Base-by-base conservation (phyloP, 2,113 vertebrate species). In the Notiomystis cincta region DNA sequence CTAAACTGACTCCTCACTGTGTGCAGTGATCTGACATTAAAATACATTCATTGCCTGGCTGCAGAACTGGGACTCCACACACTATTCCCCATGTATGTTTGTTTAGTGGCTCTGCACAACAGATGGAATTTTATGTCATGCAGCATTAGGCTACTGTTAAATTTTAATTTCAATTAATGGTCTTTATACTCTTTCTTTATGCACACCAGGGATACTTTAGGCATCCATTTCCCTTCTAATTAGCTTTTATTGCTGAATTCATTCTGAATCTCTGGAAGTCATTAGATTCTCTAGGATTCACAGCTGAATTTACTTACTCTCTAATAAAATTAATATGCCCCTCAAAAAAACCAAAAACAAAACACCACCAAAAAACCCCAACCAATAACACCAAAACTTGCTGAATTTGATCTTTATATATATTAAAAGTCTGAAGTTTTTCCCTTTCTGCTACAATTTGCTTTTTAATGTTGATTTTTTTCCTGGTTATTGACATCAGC, bases 91-190 rank as follows among this genome's bases (percentile, higher is more conserved):
- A 67, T 69, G 58, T 82, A 91, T 95, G 91, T 96, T 97, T 98
- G 92, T 97, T 98, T 97, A 78, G 94, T 96, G 87, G 88, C 92
- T 93, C 77, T 96, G 48, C 93, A 81, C 89, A 98, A 96, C 97
- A 98, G 98, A 98, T 98, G 97, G 96, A 98, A 96, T 97, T 98
- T 98, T 98, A 98, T 97, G 96, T 96, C 94, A 95, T 95, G 94
- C 90, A 82, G 95, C 92, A 98, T 97, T 98, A 98, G 95, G 96
- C 92, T 96, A 97, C 97, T 97, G 97, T 98, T 98, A 98, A 97
- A 97, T 98, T 98, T 98, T 98, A 98, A 98, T 98, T 98, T 98
- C 97, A 98, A 97, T 98, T 98, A 98, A 98, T 98, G 94, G 97
- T 97, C 96, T 97, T 98, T 97, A 97, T 86, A 96, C 88, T 97